Conservation (phyloP, 2,888 invertebrate genomes). For the Apamea anceps region DNA sequence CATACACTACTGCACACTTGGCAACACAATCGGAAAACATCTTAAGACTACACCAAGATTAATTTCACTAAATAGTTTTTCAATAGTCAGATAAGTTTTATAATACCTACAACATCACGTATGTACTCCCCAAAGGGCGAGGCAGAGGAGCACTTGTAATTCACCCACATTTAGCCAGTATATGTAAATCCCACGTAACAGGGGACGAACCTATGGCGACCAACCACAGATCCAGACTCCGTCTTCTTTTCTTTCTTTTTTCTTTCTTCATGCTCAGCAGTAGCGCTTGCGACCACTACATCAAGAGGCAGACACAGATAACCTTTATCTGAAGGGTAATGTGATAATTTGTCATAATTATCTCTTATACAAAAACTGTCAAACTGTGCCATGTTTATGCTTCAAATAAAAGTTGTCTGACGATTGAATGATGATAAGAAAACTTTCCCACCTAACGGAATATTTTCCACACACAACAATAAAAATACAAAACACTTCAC, state of each 20-base stretch:
- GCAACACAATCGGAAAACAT: no score
- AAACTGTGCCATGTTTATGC: not conserved
- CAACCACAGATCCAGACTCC: not conserved
- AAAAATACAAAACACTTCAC: constrained; percentile 38
- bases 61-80: not conserved
- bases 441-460: not conserved
- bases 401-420: not conserved
- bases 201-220: rapidly evolving
- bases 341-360: no score
- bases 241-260: no score
- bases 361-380: not conserved
- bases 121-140: no score
- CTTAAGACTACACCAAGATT: not conserved
- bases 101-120: no score
- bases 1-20: not conserved
- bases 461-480: not conserved
- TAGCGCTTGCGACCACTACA: no score
- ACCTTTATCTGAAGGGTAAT: not conserved
- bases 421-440: not conserved
- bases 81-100: not conserved
- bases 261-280: no score
- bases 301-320: not conserved
- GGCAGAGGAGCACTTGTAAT: no score
- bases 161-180: no score
- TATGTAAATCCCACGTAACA: not conserved